Evolutionary conservation across 2,113 vertebrate genomes (phyloP).

Genomic region (Esox niger): DNA sequence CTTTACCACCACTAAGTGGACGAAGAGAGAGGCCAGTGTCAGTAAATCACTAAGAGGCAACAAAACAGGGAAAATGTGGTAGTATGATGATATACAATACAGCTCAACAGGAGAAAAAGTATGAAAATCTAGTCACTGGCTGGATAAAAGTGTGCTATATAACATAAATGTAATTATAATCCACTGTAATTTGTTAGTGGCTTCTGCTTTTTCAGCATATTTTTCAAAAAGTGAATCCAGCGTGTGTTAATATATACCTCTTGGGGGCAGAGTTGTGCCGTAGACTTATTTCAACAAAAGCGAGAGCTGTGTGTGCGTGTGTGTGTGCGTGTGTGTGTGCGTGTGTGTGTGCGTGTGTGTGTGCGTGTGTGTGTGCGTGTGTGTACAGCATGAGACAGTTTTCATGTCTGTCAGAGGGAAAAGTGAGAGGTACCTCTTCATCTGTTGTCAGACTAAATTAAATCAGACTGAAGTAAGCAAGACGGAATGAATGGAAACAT

Average conservation of each 20-base stretch:
- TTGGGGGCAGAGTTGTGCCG: conserved; percentile 24
- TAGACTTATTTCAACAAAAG: background rate
- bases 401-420: background rate
- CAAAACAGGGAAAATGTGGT: background rate
- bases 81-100: no score
- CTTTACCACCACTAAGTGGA: conserved; percentile 73
- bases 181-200: background rate
- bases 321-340: conserved; percentile 13
- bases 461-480: background rate
- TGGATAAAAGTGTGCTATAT: no score
- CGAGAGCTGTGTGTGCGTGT: background rate
- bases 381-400: no score
- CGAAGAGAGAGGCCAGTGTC: background rate
- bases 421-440: background rate
- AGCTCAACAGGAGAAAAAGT: no score
- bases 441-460: background rate
- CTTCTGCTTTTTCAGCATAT: background rate
- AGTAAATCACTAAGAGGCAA: background rate
- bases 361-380: background rate
- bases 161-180: no score
- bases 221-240: background rate
- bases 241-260: conserved; percentile 17
- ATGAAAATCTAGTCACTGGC: no score
- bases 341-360: conserved; percentile 1
- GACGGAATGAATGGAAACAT: background rate